Percentiles rank a stretch among this genome's conserved stretches.
Conservation (phyloP, 2,888 invertebrate species). For the Hyposoter dolosus region DNA sequence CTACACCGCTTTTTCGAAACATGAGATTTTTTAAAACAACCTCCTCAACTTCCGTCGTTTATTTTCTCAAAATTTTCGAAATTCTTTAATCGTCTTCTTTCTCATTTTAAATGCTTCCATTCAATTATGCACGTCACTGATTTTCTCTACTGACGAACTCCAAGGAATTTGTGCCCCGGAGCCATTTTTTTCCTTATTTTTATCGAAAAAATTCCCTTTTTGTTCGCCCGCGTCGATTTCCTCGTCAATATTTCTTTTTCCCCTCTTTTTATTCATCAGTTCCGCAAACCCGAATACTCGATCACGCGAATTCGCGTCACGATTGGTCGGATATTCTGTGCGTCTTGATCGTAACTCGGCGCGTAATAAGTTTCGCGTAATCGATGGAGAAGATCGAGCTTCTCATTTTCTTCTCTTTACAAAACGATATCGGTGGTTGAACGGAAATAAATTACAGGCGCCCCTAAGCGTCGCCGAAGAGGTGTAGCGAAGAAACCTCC, state of each 20-base stretch:
- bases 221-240: constrained; percentile 48
- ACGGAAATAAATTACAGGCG: constrained; percentile 75
- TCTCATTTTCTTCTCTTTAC: constrained; percentile 56
- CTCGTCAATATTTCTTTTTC: constrained; percentile 13
- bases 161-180: constrained; percentile 71
- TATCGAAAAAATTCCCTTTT: constrained; percentile 30
- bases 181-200: constrained; percentile 30
- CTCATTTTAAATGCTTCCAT: constrained; percentile 68
- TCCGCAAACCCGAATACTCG: constrained; percentile 58
- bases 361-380: constrained; percentile 77
- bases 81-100: background rate
- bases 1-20: constrained; percentile 43
- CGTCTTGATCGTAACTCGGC: constrained; percentile 67
- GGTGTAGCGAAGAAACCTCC: constrained; percentile 48
- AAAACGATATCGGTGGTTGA: constrained; percentile 68
- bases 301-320: constrained; percentile 59
- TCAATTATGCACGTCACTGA: constrained; percentile 82
- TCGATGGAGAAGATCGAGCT: constrained; percentile 71
- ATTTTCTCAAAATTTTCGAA: background rate
- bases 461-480: constrained; percentile 49
- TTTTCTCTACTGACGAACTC: constrained; percentile 82
- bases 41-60: background rate
- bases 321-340: constrained; percentile 41
- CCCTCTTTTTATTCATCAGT: constrained; percentile 41
- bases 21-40: background rate